Evolutionary conservation across 92 coral and sea anemone genomes (phyloP).

Genomic region (Bergia sp.): DNA sequence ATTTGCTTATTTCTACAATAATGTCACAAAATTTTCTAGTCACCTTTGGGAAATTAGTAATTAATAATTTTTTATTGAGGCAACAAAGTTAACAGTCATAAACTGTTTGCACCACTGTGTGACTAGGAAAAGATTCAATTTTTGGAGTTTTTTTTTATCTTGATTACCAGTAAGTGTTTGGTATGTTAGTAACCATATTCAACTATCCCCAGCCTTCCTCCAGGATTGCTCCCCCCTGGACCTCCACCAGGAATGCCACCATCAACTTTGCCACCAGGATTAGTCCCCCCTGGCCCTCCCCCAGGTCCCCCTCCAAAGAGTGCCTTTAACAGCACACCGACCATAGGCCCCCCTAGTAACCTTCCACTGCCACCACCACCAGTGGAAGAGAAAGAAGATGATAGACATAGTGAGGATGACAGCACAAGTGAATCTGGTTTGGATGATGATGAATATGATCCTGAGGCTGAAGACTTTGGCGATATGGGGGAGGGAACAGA

Average conservation of each 20-base stretch:
- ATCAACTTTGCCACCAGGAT: conserved; percentile 72
- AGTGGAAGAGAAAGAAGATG: conserved; percentile 56
- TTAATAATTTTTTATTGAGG: too few relatives aligned
- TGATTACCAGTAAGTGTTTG: background rate
- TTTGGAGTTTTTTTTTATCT: background rate
- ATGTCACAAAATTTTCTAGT: too few relatives aligned
- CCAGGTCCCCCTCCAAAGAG: conserved; percentile 68
- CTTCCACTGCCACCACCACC: conserved; percentile 25
- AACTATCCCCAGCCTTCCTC: conserved; percentile 62
- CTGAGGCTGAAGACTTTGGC: conserved; percentile 65
- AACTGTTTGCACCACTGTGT: too few relatives aligned
- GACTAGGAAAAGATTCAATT: background rate
- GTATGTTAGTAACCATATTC: background rate
- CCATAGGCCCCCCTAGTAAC: conserved; percentile 13
- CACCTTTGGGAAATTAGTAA: too few relatives aligned
- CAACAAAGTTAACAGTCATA: too few relatives aligned
- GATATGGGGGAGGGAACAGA: conserved; percentile 40
- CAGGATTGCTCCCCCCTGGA: conserved; percentile 76
- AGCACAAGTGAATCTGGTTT: conserved; percentile 91
- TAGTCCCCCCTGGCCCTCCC: conserved; percentile 69
- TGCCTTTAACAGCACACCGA: conserved; percentile 31
- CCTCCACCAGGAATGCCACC: conserved; percentile 60
- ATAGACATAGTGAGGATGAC: conserved; percentile 72
- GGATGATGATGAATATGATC: conserved; percentile 88
- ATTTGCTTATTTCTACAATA: too few relatives aligned